Evolutionary conservation across 2,888 invertebrate species (phyloP).

Genomic region (Oxyteleia sp.): DNA sequence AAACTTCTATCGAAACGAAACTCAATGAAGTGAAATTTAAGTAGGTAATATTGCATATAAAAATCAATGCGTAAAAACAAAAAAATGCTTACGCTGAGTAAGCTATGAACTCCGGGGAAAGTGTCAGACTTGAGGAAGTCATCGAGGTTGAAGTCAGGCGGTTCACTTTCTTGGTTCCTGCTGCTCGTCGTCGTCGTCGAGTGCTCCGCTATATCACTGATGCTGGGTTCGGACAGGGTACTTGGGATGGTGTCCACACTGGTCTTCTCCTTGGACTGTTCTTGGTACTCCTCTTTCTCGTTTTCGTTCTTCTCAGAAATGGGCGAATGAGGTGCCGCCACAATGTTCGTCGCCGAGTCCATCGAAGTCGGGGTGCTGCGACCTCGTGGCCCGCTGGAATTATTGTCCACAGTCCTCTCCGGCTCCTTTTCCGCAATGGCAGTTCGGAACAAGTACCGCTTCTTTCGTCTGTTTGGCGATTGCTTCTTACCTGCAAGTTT

Average conservation of each 20-base stretch:
- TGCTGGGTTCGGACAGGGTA: constrained; percentile 75
- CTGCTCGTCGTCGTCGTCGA: constrained; percentile 75
- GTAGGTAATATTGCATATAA: no score
- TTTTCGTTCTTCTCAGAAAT: constrained; percentile 84
- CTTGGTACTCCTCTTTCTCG: constrained; percentile 74
- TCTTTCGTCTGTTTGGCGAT: constrained; percentile 80
- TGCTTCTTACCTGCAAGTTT: constrained; percentile 77
- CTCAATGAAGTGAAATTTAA: no score
- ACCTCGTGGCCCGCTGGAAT: constrained; percentile 82
- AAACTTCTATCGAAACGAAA: no score
- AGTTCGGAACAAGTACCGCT: constrained; percentile 5
- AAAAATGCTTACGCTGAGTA: constrained; percentile 92
- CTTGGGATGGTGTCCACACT: constrained; percentile 74
- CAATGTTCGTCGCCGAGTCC: constrained; percentile 82
- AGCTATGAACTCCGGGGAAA: constrained; percentile 92
- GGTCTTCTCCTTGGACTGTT: constrained; percentile 76
- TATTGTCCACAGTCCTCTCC: constrained; percentile 78
- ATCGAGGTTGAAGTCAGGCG: constrained; percentile 92
- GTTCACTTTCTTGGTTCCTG: constrained; percentile 77
- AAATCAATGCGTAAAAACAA: constrained; percentile 24
- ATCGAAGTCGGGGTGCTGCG: constrained; percentile 86
- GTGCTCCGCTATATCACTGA: constrained; percentile 74
- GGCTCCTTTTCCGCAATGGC: constrained; percentile 12
- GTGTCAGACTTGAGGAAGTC: constrained; percentile 94
- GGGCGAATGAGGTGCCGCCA: constrained; percentile 85